These are phyloP conservation scores for Cyphomyrus plagiostoma DNA, from an alignment of 2,113 vertebrate genomes.

Conservation along the genomic window DNA sequence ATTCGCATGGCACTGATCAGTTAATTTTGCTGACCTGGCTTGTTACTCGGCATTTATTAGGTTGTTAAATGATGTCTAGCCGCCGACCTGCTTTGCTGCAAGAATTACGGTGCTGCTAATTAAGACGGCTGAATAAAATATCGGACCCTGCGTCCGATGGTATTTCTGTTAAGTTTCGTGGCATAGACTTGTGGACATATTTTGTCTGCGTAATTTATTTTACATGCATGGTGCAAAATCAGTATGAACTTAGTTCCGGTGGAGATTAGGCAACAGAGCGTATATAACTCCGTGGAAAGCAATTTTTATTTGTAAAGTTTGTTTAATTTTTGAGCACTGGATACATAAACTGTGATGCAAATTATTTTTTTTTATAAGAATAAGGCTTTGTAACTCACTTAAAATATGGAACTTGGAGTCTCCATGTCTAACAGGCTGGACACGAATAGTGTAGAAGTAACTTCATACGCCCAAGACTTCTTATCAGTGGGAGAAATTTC, in stretches of 20 bases:
- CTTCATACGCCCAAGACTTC: not conserved
- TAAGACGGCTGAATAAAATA: not conserved
- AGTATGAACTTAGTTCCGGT: not conserved
- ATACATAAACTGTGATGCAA: not conserved
- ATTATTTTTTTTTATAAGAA: not conserved
- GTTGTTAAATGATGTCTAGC: not conserved
- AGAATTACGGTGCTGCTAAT: not conserved
- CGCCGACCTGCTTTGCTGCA: not conserved
- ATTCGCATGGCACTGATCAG: slow-evolving; percentile 23
- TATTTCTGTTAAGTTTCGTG: not conserved
- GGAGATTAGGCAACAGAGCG: not conserved
- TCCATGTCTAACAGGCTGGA: not conserved
- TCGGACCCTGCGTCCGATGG: not conserved
- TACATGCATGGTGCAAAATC: not conserved
- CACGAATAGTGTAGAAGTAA: not conserved
- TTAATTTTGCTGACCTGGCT: slow-evolving; percentile 45
- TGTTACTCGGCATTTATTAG: not conserved
- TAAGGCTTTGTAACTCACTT: not conserved
- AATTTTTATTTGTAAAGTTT: not conserved
- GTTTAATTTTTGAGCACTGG: not conserved
- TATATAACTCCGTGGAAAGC: not conserved
- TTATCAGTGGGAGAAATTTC: not conserved
- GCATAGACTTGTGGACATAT: not conserved
- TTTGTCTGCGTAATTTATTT: not conserved
- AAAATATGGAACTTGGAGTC: not conserved